Evolutionary conservation across 1,140 invertebrate genomes (phyloP).

Genomic region (Delia radicum): DNA sequence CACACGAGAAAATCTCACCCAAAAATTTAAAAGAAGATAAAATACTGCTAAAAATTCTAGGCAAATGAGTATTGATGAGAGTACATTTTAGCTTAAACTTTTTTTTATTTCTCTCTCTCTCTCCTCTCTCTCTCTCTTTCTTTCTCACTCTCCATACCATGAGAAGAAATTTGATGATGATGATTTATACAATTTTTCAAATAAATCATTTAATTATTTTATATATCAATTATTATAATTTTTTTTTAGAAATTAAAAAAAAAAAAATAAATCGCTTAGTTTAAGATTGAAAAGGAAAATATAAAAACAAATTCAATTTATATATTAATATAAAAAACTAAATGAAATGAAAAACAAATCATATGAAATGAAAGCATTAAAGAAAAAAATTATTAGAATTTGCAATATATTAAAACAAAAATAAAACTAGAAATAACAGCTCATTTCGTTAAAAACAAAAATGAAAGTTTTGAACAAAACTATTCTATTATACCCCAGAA

Average conservation of each 20-base stretch:
- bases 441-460: not conserved
- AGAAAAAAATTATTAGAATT: not conserved
- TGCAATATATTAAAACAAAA: not conserved
- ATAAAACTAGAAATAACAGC: not conserved
- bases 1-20: not conserved
- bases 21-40: not conserved
- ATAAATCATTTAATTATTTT: conserved; percentile 23
- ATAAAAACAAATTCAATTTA: conserved; percentile 1
- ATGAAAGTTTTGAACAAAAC: not conserved
- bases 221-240: conserved; percentile 22
- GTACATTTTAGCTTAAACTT: not conserved
- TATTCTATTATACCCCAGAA: conserved; percentile 7
- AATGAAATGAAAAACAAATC: not conserved
- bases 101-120: not conserved
- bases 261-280: conserved; percentile 3
- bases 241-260: conserved; percentile 12
- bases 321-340: conserved; percentile 9
- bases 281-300: not conserved
- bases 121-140: not conserved
- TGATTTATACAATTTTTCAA: not conserved
- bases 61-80: not conserved
- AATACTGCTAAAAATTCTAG: not conserved
- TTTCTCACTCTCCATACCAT: not conserved
- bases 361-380: not conserved
- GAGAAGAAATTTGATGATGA: not conserved